phyloP scores from a whole-genome alignment of 2,888 invertebrate genomes.

The Hirtodrosophila histrioides region DNA sequence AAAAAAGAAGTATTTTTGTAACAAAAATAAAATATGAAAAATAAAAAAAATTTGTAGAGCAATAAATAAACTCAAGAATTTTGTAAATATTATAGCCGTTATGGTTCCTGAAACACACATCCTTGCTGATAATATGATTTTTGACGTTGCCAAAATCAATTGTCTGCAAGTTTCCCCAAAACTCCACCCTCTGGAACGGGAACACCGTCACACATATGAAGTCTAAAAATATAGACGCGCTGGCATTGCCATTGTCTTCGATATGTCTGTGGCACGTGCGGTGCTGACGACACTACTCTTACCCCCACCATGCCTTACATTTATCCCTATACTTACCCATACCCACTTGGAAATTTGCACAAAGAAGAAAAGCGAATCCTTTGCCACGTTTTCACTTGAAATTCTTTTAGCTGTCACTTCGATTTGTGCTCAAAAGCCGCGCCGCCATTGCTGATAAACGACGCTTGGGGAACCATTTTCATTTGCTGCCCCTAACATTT shows the following conservation, averaged over 20 bases:
- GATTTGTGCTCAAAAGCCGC: conserved; percentile 38
- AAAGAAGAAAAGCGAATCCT: conserved; percentile 24
- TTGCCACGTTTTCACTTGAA: conserved; percentile 15
- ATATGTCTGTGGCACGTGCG: conserved; percentile 61
- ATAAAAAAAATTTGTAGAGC: too few relatives aligned
- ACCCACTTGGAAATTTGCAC: conserved; percentile 5
- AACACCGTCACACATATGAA: conserved; percentile 35
- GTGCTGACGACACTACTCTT: not conserved
- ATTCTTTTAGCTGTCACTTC: conserved; percentile 32
- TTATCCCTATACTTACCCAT: too few relatives aligned
- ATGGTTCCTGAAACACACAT: not conserved
- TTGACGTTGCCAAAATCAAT: conserved; percentile 43
- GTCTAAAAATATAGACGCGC: conserved; percentile 41
- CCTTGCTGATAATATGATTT: not conserved
- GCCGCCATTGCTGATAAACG: conserved; percentile 51
- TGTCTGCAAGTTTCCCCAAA: conserved; percentile 1
- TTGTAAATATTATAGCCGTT: too few relatives aligned
- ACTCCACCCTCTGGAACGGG: not conserved
- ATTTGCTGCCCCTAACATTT: conserved; percentile 66
- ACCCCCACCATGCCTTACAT: not conserved
- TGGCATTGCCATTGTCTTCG: conserved; percentile 51
- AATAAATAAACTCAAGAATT: too few relatives aligned
- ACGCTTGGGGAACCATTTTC: conserved; percentile 72
- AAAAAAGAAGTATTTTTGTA: too few relatives aligned
- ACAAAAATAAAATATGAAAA: too few relatives aligned